Evolutionary conservation across 1,140 invertebrate genomes (phyloP).

Genomic region (Eumaeus atala): DNA sequence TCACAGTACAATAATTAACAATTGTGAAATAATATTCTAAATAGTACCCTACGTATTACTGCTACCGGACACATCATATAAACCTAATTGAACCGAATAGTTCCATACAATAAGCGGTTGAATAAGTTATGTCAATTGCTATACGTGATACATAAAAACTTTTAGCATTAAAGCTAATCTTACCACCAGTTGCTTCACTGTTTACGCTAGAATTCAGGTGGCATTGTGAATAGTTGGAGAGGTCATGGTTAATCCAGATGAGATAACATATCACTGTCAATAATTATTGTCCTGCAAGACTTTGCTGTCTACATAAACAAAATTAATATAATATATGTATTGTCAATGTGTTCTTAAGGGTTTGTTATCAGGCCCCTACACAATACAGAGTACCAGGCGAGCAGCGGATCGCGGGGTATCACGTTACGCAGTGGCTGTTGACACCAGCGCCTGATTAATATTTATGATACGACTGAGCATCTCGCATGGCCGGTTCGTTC

Average conservation of each 20-base stretch:
- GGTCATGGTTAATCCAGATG: background rate
- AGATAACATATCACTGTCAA: background rate
- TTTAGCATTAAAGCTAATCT: conserved; percentile 18
- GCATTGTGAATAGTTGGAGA: background rate
- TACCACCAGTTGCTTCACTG: conserved; percentile 20
- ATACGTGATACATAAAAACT: conserved; percentile 24
- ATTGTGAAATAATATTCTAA: too few relatives aligned
- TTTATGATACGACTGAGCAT: conserved; percentile 73
- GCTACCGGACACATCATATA: conserved; percentile 34
- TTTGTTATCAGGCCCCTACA: conserved; percentile 42
- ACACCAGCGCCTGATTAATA: conserved; percentile 74
- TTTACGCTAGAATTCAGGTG: conserved; percentile 10
- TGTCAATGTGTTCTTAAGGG: conserved; percentile 32
- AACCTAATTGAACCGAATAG: conserved; percentile 36
- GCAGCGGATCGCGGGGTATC: conserved; percentile 66
- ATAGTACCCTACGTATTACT: conserved; percentile 12
- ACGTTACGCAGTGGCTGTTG: conserved; percentile 73
- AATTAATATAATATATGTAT: background rate
- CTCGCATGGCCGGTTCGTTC: conserved; percentile 69
- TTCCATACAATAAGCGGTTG: conserved; percentile 32
- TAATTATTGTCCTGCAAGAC: background rate
- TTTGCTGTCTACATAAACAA: background rate
- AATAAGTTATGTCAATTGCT: conserved; percentile 27
- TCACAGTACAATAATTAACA: too few relatives aligned
- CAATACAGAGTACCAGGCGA: conserved; percentile 54